These are phyloP conservation scores for Elmis aenea DNA, from an alignment of 2,888 invertebrate genomes.

Conservation along the genomic window DNA sequence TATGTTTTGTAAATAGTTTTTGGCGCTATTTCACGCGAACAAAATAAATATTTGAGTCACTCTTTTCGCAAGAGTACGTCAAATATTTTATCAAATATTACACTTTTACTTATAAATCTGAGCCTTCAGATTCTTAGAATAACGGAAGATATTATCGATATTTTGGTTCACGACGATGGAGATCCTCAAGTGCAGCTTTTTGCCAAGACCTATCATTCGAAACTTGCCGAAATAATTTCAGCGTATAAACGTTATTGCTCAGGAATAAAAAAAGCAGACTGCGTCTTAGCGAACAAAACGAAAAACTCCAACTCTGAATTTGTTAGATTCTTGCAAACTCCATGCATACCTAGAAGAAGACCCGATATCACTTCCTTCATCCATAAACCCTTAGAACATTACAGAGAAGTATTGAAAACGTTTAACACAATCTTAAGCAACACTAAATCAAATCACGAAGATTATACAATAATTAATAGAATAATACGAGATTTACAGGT, in stretches of 20 bases:
- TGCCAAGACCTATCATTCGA: conserved; percentile 66
- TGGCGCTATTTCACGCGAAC: too few relatives aligned
- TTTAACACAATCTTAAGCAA: conserved; percentile 52
- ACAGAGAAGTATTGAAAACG: conserved; percentile 58
- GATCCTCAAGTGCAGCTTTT: conserved; percentile 65
- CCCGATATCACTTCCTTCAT: conserved; percentile 82
- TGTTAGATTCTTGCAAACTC: conserved; percentile 73
- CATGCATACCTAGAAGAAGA: conserved; percentile 72
- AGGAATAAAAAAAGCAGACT: conserved; percentile 80
- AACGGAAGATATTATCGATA: conserved; percentile 77
- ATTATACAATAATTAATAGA: conserved; percentile 47
- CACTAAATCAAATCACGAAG: conserved; percentile 49
- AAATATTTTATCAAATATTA: too few relatives aligned
- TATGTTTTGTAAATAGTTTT: too few relatives aligned
- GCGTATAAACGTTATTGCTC: conserved; percentile 79
- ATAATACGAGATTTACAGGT: conserved; percentile 50
- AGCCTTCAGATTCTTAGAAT: conserved; percentile 63
- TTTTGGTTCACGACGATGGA: conserved; percentile 67
- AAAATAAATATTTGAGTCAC: too few relatives aligned
- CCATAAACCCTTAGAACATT: conserved; percentile 80
- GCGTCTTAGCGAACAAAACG: conserved; percentile 72
- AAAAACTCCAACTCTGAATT: conserved; percentile 73
- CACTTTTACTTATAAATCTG: too few relatives aligned
- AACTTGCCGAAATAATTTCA: conserved; percentile 67
- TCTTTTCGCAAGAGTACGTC: too few relatives aligned